Base-by-base conservation (phyloP, 2,113 vertebrate genomes). In the Anoplopoma fimbria region DNA sequence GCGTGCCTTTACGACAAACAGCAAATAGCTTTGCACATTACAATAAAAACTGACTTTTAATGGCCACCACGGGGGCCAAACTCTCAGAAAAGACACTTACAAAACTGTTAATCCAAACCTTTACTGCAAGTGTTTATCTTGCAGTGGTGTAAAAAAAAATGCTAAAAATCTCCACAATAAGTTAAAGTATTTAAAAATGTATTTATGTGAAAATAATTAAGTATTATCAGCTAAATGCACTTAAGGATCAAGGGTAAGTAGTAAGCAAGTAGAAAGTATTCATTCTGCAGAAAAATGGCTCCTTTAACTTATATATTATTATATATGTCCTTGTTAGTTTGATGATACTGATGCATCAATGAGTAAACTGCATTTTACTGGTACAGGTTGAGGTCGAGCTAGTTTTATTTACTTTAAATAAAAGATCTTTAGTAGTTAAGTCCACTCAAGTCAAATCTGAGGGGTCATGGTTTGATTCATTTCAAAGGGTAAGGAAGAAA, bases 1-100 rank as follows among this genome's bases (percentile, higher is more conserved):
- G 88, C 13, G 84, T 90, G 88, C 80, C 86, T 82, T 76, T 60
- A 62, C n/a, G n/a, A n/a, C 70, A 75, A 79, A 82, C 81, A 76
- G 63, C 38, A 38, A 12, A 65, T 38, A 29, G 55, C 58, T 65
- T 10, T 40, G 34, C 67, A 68, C 19, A 10, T 75, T 38, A 69
- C 17, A 82, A 76, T 83, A 61, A 69, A 13, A 81, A 81, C 23
- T 73, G 51, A 86, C 69, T 79, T 78, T 80, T 63, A 81, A 72
- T 71, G 67, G 69, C 31, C 77, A 69, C 14, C 23, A 69, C 1
- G 0, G 4, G 53, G 42, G 31, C 4, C 68, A 65, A 81, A 27
- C 82, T 71, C 75, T 64, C 13, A 36, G 58, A 69, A 68, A 77
- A 84, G 38, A 67, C 38, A 65, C 82, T 68, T 64, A 71, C 23